Conservation (phyloP, 2,888 invertebrate species). For the Drosophila prostipennis region DNA sequence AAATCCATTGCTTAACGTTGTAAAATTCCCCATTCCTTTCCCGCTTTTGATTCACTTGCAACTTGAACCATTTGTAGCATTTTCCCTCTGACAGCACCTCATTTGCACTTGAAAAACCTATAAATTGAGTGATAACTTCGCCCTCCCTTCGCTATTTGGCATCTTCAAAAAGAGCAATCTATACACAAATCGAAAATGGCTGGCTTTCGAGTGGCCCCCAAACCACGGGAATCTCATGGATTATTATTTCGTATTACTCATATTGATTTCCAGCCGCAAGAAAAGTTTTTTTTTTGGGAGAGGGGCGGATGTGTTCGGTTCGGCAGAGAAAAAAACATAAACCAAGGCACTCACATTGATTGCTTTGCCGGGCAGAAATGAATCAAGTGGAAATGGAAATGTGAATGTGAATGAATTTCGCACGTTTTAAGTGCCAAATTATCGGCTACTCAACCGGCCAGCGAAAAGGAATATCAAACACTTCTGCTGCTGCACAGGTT, state of each 20-base stretch:
- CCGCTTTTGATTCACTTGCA: constrained; percentile 24
- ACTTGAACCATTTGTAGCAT: constrained; percentile 21
- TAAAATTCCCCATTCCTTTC: not conserved
- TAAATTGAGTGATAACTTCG: constrained; percentile 45
- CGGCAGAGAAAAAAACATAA: constrained; percentile 27
- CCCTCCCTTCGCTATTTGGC: constrained; percentile 13
- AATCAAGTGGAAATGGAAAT: constrained; percentile 54
- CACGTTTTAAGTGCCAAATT: constrained; percentile 64
- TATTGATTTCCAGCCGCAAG: constrained; percentile 45
- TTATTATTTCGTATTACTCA: constrained; percentile 47
- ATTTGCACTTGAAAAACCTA: constrained; percentile 41
- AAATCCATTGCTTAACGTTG: too few relatives aligned
- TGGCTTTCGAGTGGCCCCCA: constrained; percentile 22
- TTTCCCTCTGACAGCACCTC: constrained; percentile 31
- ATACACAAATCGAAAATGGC: constrained; percentile 33
- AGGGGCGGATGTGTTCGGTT: constrained; percentile 29
- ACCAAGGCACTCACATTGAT: constrained; percentile 46
- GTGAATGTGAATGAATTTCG: constrained; percentile 62
- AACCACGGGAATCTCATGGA: constrained; percentile 43
- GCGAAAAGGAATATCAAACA: constrained; percentile 58
- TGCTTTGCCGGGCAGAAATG: constrained; percentile 39
- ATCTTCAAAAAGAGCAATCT: constrained; percentile 45
- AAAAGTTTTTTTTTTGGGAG: constrained; percentile 7
- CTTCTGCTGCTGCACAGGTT: constrained; percentile 61
- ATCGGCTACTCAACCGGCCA: constrained; percentile 60